Evolutionary conservation across 2,113 vertebrate genomes (phyloP).

Genomic region (Riparia riparia): DNA sequence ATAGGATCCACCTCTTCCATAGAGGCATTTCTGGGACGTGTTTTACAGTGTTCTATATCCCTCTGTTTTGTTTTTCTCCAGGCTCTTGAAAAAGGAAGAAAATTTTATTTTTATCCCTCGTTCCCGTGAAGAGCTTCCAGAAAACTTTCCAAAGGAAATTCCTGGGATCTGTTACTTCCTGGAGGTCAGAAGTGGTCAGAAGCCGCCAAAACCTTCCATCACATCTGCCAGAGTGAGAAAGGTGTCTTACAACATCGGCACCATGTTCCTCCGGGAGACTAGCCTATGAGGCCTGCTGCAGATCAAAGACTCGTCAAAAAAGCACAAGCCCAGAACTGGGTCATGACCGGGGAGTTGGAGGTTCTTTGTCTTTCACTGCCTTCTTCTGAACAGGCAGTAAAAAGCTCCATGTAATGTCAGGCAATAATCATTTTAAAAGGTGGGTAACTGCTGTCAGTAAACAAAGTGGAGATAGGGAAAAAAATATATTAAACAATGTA

Average conservation of each 20-base stretch:
- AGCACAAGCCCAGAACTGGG: conserved; percentile 82
- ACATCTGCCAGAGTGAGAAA: conserved; percentile 91
- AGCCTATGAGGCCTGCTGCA: conserved; percentile 87
- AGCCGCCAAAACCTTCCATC: conserved; percentile 84
- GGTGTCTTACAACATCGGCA: conserved; percentile 97
- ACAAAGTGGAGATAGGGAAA: not conserved
- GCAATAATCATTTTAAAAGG: conserved; percentile 80
- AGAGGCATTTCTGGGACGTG: not conserved
- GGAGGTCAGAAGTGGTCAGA: conserved; percentile 90
- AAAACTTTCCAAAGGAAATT: conserved; percentile 99
- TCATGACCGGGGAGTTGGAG: conserved; percentile 54
- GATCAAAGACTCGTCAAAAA: conserved; percentile 78
- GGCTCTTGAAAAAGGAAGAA: conserved; percentile 93
- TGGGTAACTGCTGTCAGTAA: conserved; percentile 64
- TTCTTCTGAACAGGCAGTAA: conserved; percentile 56
- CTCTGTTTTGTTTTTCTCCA: conserved; percentile 43
- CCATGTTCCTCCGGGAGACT: conserved; percentile 98
- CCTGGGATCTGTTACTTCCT: conserved; percentile 97
- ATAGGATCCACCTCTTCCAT: not conserved
- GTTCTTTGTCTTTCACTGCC: conserved; percentile 68
- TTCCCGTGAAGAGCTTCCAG: conserved; percentile 95
- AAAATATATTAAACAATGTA: not conserved
- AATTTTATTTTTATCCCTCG: conserved; percentile 93
- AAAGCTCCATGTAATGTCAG: conserved; percentile 75
- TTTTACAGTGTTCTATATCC: not conserved